Base-by-base conservation (phyloP, 2,888 invertebrate species). In the Beris chalybata region DNA sequence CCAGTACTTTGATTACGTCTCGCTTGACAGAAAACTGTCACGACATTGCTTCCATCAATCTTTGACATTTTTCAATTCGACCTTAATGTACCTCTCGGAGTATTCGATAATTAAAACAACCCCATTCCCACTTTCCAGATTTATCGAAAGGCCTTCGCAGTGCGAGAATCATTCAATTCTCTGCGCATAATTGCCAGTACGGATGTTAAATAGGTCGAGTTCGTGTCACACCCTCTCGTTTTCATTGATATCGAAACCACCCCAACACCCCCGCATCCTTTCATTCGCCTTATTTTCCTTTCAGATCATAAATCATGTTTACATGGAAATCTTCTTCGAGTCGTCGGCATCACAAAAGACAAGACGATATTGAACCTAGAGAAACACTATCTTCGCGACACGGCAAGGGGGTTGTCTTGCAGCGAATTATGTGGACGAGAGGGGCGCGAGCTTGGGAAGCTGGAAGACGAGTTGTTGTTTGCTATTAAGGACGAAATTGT, bases 281-380 rank as follows among this genome's bases (percentile, higher is more conserved):
- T 3, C 15, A 48, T 13, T 12, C 15, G 5, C 12, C 4, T 48
- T 12, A 48, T 15, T 12, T 15, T 15, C 6, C 5, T 2, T 48
- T 15, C 5, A 13, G 15, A 48, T 48, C 48, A 48, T 48, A 48
- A 48, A 48, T 48, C 48, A 48, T 48, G 48, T 48, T 48, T 48
- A 48, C 48, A 48, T 48, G 48, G 48, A 15, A 15, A 48, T 15
- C 48, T 48, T 48, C 15, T 15, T 48, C 15, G 38, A 11, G n/a
- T 48, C 48, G 15, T 48, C 13, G 11, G 15, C 15, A 11, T 48
- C n/a, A 11, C 5, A n/a, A 48, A 15, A 5, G 15, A 15, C 6
- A 13, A 12, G 12, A 12, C n/a, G 12, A 48, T 12, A 48, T 12
- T 48, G 12, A 11, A 48, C n/a, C 48, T 44, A 44, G n/a, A 44